Evolutionary conservation across 2,113 vertebrate species (phyloP).

Genomic region (Passer domesticus): DNA sequence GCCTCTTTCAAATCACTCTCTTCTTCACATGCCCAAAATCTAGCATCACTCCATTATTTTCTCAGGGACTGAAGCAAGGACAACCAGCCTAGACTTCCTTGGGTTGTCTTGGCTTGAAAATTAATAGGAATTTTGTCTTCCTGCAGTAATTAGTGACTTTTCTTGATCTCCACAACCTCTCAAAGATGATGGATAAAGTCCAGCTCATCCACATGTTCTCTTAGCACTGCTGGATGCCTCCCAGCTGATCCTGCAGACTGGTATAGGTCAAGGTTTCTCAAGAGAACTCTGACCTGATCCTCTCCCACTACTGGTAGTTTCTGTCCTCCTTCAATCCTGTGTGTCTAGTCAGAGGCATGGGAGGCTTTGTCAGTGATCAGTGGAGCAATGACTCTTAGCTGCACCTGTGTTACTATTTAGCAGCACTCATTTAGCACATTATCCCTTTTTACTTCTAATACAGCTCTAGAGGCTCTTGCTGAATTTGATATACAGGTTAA

Average conservation of each 20-base stretch:
- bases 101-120: background rate
- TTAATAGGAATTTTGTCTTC: background rate
- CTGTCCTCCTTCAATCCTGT: background rate
- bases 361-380: background rate
- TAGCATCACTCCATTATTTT: background rate
- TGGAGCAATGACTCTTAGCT: background rate
- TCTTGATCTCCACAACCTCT: background rate
- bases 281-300: background rate
- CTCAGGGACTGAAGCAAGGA: background rate
- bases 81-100: background rate
- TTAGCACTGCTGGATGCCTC: background rate
- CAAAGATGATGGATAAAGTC: background rate
- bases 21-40: background rate
- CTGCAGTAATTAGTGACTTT: background rate
- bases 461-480: background rate
- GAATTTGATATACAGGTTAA: background rate
- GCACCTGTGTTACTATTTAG: background rate
- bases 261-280: background rate
- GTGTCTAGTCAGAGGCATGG: background rate
- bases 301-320: background rate
- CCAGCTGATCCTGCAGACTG: background rate
- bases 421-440: background rate
- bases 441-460: background rate
- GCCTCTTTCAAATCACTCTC: background rate
- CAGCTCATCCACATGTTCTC: background rate